Conservation (phyloP, 2,113 vertebrate genomes). For the Laticauda colubrina region DNA sequence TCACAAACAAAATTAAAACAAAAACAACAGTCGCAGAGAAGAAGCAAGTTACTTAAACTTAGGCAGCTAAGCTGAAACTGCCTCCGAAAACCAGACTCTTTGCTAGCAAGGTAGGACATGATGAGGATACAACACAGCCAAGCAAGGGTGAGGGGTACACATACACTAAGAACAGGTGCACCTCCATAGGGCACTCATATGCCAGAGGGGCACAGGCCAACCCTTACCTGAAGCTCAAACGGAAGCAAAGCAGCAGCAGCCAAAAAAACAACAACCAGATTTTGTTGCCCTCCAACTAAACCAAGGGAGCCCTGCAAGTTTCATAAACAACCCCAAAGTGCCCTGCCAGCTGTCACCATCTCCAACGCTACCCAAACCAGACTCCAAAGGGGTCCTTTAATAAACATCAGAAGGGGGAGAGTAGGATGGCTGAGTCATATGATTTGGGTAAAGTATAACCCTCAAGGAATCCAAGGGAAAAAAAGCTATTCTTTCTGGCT, state of each 20-base stretch:
- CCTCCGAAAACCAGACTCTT: background rate
- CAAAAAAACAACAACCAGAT: background rate
- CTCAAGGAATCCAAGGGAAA: background rate
- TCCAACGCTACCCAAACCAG: background rate
- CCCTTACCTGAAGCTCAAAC: background rate
- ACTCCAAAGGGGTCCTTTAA: background rate
- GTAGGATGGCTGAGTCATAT: background rate
- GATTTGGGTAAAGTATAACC: background rate
- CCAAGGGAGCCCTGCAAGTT: background rate
- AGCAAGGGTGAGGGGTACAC: background rate
- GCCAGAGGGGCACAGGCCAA: background rate
- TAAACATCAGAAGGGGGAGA: background rate
- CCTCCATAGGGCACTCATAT: background rate
- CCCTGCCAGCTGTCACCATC: no score
- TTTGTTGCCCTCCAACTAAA: background rate
- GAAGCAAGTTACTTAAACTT: background rate
- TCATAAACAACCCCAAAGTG: background rate
- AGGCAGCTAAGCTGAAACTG: background rate
- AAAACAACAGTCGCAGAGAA: slow-evolving; percentile 20
- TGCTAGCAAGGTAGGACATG: background rate
- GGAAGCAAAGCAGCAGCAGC: background rate
- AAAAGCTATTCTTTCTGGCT: no score
- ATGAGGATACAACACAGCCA: background rate
- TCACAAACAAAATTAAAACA: background rate
- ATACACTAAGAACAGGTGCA: background rate